Base-by-base conservation (phyloP, 1,140 invertebrate genomes). In the Lepidotrigona ventralis region DNA sequence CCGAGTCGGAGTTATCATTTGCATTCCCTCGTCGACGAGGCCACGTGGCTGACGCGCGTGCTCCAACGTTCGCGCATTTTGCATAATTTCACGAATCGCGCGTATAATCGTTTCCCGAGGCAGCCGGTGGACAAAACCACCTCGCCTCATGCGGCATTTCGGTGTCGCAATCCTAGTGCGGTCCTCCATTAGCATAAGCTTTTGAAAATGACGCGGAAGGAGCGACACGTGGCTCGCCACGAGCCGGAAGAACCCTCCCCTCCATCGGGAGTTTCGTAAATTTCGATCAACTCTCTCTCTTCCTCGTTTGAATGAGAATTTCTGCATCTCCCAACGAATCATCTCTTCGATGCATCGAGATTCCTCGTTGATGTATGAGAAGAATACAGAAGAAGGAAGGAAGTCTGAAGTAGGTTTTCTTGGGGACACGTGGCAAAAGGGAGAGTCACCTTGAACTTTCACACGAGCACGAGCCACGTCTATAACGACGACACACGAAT, bases 81-180 rank as follows among this genome's bases (percentile, higher is more conserved):
- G 91, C 91, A 93, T 93, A 93, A 93, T 93, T 92, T 93, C 86
- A 92, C 86, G 91, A 93, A 92, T 91, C 91, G 90, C 89, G 84
- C 80, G 74, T 89, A 91, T 90, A 92, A 92, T 91, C 90, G 88
- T 91, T n/a, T 87, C 56, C 74, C 68, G 19, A 72, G 39, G 39
- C 39, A 39, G 4, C 1, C 33, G 39, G 64, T 76, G 6, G 39
- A 68, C 81, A 79, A 77, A 86, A 75, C 39, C 39, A 46, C 39
- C 39, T 46, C 73, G 74, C 54, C 64, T 8, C 39, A 8, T 46
- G 54, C 66, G 70, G 69, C 21, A 89, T 89, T 75, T 87, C 87
- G 39, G 78, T 91, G 86, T 90, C 86, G 88, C n/a, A 60, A 8
- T 8, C 0, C 12, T 60, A 3, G 2, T 26, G 68, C 70, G 78